Evolutionary conservation across 2,113 vertebrate species (phyloP), one percentile per base, ranked within the genome.

Genomic region (Globicephala melas): DNA sequence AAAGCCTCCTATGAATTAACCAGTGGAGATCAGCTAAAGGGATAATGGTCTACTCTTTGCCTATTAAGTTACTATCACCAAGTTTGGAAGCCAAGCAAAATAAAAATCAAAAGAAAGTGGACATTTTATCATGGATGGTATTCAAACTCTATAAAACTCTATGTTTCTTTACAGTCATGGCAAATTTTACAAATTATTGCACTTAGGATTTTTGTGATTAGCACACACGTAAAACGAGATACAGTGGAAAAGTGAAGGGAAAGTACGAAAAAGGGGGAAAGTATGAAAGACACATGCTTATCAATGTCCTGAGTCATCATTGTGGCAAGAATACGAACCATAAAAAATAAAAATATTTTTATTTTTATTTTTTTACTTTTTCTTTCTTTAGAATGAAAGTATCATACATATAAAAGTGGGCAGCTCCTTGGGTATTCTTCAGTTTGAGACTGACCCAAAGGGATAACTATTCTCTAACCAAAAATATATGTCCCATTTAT

Each of bases 121-220:
- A 97, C 71, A 91, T 95, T 96, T 89, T 91, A 79, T 95, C 93
- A 55, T 10, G 8, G 23, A 91, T 55, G 65, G 13, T 73, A 92
- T 91, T 97, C 44, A 94, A 96, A 94, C 28, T 53, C 87, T 86
- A 41, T 25, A 89, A 94, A 97, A 94, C 8, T 62, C 76, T 89
- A 33, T 28, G 20, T 14, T 68, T 85, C 58, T 86, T 73, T 58
- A 79, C 1, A 91, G 89, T 97, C 92, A 97, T 89, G 93, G 95
- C 95, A 97, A 95, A 50, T 92, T 91, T 98, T 96, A 98, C 76
- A 95, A n/a, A 82, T 96, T 93, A 95, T 92, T 60, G 28, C 53
- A n/a, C 28, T 94, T 94, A 44, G 0, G 0, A 83, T 94, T 97
- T 74, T 68, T 97, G n/a, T 23, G 15, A 97, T 92, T 89, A 60